Base-by-base conservation (phyloP, 2,888 invertebrate genomes). In the Ptilodon capucinus region DNA sequence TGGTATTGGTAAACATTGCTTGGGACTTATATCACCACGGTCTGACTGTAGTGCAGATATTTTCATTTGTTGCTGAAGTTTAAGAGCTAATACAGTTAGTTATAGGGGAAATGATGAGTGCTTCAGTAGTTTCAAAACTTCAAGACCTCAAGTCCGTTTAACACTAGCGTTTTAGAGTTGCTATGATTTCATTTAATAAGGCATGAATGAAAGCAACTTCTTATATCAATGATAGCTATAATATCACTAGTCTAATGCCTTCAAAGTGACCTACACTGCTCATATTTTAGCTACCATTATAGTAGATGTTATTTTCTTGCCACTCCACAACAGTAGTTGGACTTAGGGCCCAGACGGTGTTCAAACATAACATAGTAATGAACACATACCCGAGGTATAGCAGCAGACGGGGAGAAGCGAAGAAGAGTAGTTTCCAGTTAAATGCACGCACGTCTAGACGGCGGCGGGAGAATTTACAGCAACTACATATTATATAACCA, bases 371-470 rank as follows among this genome's bases (percentile, higher is more conserved):
- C 57, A 58, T 51, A 48, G 55, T 54, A 62, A 58, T 57, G 48
- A 56, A 38, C 53, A 60, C 51, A 23, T n/a, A n/a, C n/a, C n/a
- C n/a, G 48, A 46, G 57, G 56, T 64, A 61, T 60, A 44, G 42
- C 48, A 50, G 52, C 49, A 70, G 64, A 63, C 64, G 44, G 49
- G 41, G 44, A 21, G 53, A 48, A 30, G 46, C 38, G 51, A 48
- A 11, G 19, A 41, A 42, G 54, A 54, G 53, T 48, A 56, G 59
- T 59, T 57, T 48, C 42, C 51, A 64, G 57, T 73, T 71, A 61
- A 68, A 61, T 64, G 54, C 64, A 79, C 75, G 76, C 72, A 71
- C 46, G 82, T 82, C 81, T 82, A 83, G 82, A 82, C 79, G 60
- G 52, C 34, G 34, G 47, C 40, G 44, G 46, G 44, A 35, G 44